These are phyloP conservation scores for Ceratina australensis DNA, from an alignment of 1,140 invertebrate genomes.

Conservation along the genomic window DNA sequence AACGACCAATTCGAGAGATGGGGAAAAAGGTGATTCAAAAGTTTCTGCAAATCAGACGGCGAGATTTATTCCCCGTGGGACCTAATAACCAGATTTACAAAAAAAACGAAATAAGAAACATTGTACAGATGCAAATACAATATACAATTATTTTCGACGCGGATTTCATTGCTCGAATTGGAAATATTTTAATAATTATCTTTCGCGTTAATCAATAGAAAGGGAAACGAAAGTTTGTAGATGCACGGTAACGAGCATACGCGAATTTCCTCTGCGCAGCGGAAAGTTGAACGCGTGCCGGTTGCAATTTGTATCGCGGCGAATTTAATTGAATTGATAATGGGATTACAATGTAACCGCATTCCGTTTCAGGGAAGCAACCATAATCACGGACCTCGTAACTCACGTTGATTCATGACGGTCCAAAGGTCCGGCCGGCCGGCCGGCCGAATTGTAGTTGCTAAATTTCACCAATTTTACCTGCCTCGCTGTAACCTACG, in stretches of 20 bases:
- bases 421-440: background rate
- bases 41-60: background rate
- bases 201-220: background rate
- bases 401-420: conserved; percentile 39
- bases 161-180: too few relatives aligned
- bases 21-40: background rate
- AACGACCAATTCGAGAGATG: background rate
- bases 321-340: conserved; percentile 51
- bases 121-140: too few relatives aligned
- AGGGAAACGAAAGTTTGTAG: background rate
- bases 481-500: too few relatives aligned
- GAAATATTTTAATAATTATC: too few relatives aligned
- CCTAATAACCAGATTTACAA: too few relatives aligned
- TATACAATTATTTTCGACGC: too few relatives aligned
- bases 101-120: too few relatives aligned
- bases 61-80: too few relatives aligned
- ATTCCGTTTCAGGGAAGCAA: conserved; percentile 13
- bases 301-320: conserved; percentile 10
- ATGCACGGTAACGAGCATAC: background rate
- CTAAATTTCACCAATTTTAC: background rate
- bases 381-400: conserved; percentile 34
- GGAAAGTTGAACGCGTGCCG: background rate
- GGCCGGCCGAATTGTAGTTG: conserved; percentile 35
- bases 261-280: background rate
- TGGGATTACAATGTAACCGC: conserved; percentile 32